phyloP scores from a whole-genome alignment of 2,797 vertebrate genomes.

The Pangasius larnaudii region DNA sequence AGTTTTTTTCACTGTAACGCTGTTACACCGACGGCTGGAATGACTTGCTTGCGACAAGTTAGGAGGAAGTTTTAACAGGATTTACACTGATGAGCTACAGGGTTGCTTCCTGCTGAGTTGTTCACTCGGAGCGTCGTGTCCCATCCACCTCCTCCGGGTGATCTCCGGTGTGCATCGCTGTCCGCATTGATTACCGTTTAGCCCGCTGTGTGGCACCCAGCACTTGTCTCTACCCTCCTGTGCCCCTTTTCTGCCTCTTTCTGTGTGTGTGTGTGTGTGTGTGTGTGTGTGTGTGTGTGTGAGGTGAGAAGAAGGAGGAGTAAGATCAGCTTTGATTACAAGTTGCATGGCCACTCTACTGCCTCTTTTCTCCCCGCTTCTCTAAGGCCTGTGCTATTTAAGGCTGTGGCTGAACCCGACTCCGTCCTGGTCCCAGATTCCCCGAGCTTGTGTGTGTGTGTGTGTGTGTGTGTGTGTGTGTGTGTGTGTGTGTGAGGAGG shows the following conservation, averaged over 20 bases:
- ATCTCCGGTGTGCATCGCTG: slow-evolving; percentile 56
- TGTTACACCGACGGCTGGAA: neutral
- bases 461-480: slow-evolving; percentile 5
- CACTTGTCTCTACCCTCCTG: slow-evolving; percentile 72
- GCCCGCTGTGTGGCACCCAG: slow-evolving; percentile 58
- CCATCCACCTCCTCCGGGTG: neutral
- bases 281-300: slow-evolving; percentile 59
- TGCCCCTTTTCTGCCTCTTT: slow-evolving; percentile 68
- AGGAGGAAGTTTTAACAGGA: neutral
- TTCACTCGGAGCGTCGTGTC: neutral
- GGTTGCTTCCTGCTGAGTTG: neutral
- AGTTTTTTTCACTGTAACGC: neutral
- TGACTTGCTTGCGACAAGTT: neutral
- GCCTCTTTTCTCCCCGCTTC: slow-evolving; percentile 42
- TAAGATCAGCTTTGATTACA: slow-evolving; percentile 80
- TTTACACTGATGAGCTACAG: neutral
- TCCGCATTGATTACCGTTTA: slow-evolving; percentile 14
- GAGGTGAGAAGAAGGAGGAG: slow-evolving; percentile 65
- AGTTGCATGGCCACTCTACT: slow-evolving; percentile 72
- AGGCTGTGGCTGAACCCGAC: slow-evolving; percentile 70
- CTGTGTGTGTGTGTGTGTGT: slow-evolving; percentile 64
- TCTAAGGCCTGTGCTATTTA: slow-evolving; percentile 77
- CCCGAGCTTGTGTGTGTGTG: slow-evolving; percentile 39
- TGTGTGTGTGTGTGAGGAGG: slow-evolving; percentile 11
- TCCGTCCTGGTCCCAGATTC: slow-evolving; percentile 58